phyloP scores from a whole-genome alignment of 2,797 vertebrate genomes.

The Manis crassicaudata region DNA sequence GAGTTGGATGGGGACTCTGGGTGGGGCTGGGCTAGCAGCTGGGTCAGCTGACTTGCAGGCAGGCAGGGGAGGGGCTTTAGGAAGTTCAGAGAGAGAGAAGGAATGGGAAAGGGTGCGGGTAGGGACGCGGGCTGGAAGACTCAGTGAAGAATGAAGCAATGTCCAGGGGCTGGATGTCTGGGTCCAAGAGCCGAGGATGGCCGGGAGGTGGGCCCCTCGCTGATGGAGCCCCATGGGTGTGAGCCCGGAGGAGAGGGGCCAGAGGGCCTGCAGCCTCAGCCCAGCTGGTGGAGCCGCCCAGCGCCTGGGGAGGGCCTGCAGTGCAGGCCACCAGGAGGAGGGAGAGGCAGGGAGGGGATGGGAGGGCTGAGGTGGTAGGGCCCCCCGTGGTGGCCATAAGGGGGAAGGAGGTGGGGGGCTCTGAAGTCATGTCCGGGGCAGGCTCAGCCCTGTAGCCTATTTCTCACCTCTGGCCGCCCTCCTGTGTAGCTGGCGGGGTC shows the following conservation, averaged over 20 bases:
- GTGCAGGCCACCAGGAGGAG: no score
- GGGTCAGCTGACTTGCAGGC: conserved; percentile 56
- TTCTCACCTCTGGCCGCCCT: background rate
- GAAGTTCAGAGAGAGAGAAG: background rate
- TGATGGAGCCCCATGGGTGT: background rate
- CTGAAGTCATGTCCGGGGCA: background rate
- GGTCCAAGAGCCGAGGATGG: background rate
- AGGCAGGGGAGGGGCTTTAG: background rate
- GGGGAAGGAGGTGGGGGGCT: background rate
- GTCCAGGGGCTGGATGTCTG: background rate
- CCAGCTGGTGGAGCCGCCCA: background rate
- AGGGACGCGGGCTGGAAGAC: background rate
- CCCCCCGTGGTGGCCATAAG: background rate
- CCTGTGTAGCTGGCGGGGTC: background rate
- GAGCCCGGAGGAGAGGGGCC: background rate
- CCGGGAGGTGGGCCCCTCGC: background rate
- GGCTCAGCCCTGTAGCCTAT: background rate
- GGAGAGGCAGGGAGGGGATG: accelerated
- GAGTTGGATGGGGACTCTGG: conserved; percentile 6
- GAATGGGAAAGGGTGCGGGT: background rate
- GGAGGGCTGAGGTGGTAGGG: background rate
- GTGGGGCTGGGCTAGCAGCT: background rate
- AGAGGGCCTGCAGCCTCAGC: background rate
- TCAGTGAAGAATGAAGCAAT: background rate
- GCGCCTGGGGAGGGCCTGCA: background rate